These are phyloP conservation scores for Megastigmus dorsalis DNA, from an alignment of 2,888 invertebrate genomes.

Conservation along the genomic window DNA sequence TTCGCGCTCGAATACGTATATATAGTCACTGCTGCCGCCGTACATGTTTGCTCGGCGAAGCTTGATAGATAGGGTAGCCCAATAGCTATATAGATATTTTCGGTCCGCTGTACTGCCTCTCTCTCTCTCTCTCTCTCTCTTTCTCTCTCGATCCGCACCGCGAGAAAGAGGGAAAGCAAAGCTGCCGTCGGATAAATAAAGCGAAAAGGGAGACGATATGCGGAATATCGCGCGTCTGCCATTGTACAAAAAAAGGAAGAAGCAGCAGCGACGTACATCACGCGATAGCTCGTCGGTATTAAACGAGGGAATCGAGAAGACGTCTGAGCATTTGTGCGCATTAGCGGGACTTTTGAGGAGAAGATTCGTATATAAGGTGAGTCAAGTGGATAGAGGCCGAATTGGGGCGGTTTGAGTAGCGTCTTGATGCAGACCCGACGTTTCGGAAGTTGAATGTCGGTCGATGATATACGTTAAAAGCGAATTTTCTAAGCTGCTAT, in stretches of 20 bases:
- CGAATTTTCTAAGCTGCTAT: too few species aligned
- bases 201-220: not conserved
- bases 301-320: not conserved
- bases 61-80: slow-evolving; percentile 18
- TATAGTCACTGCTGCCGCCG: too few species aligned
- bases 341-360: not conserved
- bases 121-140: too few species aligned
- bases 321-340: not conserved
- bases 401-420: slow-evolving; percentile 1
- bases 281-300: too few species aligned
- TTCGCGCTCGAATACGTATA: not conserved
- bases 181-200: too few species aligned
- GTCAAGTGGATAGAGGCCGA: not conserved
- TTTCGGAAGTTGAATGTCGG: too few species aligned
- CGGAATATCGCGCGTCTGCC: not conserved
- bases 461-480: too few species aligned
- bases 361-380: not conserved
- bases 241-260: not conserved
- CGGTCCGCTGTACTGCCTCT: too few species aligned
- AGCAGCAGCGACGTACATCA: too few species aligned
- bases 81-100: not conserved
- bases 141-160: not conserved
- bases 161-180: not conserved
- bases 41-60: slow-evolving; percentile 20
- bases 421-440: too few species aligned